These are phyloP conservation scores for Alosa alosa DNA, from an alignment of 2,113 vertebrate species.

Conservation along the genomic window DNA sequence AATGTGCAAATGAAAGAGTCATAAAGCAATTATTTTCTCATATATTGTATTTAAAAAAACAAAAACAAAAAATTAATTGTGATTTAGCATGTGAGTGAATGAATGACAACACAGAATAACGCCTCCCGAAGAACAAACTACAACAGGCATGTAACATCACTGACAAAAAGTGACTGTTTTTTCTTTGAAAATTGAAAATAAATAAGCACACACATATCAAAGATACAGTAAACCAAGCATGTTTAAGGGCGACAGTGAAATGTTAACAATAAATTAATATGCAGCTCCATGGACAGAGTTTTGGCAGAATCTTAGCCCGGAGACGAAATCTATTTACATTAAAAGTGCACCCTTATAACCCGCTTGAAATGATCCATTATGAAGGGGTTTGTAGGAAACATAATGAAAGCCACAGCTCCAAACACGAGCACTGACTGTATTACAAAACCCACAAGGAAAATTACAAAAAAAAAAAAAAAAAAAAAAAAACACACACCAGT, in stretches of 20 bases:
- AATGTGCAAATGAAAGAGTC: not conserved
- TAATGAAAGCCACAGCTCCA: not conserved
- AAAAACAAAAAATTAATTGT: conserved; percentile 27
- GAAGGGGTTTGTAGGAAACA: not conserved
- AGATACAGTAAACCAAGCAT: not conserved
- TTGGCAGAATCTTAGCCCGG: conserved; percentile 14
- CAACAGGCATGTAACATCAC: not conserved
- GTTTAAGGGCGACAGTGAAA: not conserved
- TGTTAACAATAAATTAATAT: not conserved
- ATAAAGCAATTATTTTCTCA: conserved; percentile 22
- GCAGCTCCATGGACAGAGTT: not conserved
- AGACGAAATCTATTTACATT: conserved; percentile 43
- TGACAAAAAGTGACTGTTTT: conserved; percentile 25
- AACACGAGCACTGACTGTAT: not conserved
- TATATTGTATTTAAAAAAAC: conserved; percentile 42
- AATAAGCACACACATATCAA: conserved; percentile 9
- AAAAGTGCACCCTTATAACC: conserved; percentile 24
- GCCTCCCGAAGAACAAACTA: conserved; percentile 1
- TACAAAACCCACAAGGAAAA: not conserved
- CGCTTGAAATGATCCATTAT: conserved; percentile 10
- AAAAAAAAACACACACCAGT: not conserved
- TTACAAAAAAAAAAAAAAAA: not conserved
- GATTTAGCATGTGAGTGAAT: conserved; percentile 11
- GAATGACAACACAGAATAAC: not conserved
- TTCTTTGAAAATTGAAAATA: not conserved